Base-by-base conservation (phyloP, 2,888 invertebrate species). In the Amorpha juglandis region DNA sequence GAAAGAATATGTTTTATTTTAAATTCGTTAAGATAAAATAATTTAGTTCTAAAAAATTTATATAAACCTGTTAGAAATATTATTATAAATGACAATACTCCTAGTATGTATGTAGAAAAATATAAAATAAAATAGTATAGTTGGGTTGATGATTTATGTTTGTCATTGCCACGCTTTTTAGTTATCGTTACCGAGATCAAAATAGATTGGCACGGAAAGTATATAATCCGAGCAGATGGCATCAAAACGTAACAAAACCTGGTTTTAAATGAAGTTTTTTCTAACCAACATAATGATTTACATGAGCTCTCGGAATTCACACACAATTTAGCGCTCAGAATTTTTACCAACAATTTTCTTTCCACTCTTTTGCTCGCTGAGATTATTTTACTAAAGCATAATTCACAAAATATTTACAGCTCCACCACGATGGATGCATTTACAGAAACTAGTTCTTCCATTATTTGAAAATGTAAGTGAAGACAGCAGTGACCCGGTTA, bases 391-490 rank as follows among this genome's bases (percentile, higher is more conserved):
- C 38, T 38, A 38, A 67, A 52, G 50, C 63, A 14, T 63, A 62
- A 11, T 19, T 68, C 62, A 11, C 16, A 42, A 50, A 51, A 62
- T 72, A 58, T 69, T 78, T 80, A 65, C 76, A 90, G 91, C 75
- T 68, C 76, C 84, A 19, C 68, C 76, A 67, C 87, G 83, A 78
- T 89, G 89, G 89, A 76, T 89, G 3, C 84, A 87, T 55, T 72
- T 87, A 27, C 91, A 93, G 71, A 91, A 90, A 69, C 65, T 86
- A 27, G 71, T 92, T 62, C 76, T 90, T 14, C 87, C 90, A 1
- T 73, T 92, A 64, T 91, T 93, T 66, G 91, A 93, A 69, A 90
- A 92, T 74, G 86, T 92, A 9, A 92, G 92, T 67, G 92, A 92
- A 78, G 77, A 77, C 35, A 91, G 90, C 67, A 78, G 67, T 0